Conservation (phyloP, 2,797 vertebrate species). For the Mormyrops attenuatus region DNA sequence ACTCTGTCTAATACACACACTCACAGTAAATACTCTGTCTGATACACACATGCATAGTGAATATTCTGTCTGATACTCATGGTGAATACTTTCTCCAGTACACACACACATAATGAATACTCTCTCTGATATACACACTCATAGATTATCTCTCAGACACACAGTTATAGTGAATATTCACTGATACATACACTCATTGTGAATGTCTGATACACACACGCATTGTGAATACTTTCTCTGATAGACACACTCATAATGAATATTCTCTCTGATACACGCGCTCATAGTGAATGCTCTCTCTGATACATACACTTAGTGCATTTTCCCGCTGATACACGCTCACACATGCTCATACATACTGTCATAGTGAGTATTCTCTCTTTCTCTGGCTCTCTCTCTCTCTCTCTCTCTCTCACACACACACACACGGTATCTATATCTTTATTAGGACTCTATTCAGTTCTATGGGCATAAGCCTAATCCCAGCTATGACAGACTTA, state of each 20-base stretch:
- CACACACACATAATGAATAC: background rate
- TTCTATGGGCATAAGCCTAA: background rate
- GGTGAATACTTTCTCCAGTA: background rate
- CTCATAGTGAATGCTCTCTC: background rate
- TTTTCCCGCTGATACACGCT: background rate
- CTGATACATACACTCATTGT: background rate
- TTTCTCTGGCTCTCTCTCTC: background rate
- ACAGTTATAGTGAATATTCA: background rate
- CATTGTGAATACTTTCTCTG: background rate
- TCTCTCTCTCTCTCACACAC: background rate
- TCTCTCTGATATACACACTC: background rate
- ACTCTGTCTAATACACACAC: background rate
- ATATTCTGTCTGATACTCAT: background rate
- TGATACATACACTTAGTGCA: background rate
- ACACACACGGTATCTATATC: background rate
- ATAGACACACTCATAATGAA: background rate
- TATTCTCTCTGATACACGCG: background rate
- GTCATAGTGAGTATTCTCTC: background rate
- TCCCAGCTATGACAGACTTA: background rate
- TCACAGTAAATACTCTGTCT: background rate
- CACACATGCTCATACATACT: background rate
- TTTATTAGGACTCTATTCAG: background rate
- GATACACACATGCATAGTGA: background rate
- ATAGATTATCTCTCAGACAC: background rate
- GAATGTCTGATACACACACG: background rate